phyloP scores from a whole-genome alignment of 1,140 invertebrate genomes.

The Harlomillsia oculata region DNA sequence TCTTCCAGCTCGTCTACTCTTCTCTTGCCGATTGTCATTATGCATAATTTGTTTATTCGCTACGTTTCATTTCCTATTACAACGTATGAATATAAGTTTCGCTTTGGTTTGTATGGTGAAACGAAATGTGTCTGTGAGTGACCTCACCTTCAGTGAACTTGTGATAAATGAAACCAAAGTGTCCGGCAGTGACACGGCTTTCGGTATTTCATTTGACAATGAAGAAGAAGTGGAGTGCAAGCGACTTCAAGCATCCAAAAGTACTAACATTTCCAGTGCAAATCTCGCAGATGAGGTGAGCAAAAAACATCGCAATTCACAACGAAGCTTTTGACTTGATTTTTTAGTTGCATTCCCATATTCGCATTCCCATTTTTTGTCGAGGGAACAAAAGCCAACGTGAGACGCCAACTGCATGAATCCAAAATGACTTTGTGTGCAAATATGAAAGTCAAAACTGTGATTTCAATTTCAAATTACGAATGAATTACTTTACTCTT shows the following conservation, averaged over 20 bases:
- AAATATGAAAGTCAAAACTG: too few relatives aligned
- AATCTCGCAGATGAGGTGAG: too few relatives aligned
- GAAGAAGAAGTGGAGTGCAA: not conserved
- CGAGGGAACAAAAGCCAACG: too few relatives aligned
- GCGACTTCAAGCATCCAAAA: not conserved
- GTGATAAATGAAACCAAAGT: not conserved
- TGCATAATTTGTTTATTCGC: conserved; percentile 30
- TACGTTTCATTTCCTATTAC: conserved; percentile 31
- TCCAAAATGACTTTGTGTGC: too few relatives aligned
- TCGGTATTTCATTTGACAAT: not conserved
- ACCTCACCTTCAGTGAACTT: not conserved
- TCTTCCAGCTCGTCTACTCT: conserved; percentile 27
- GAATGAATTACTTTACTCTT: too few relatives aligned
- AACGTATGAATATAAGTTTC: conserved; percentile 37
- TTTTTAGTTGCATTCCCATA: too few relatives aligned
- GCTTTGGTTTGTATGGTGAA: conserved; percentile 39
- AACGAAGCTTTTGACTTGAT: too few relatives aligned
- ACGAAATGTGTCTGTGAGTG: not conserved
- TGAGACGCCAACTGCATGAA: too few relatives aligned
- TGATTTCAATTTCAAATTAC: too few relatives aligned
- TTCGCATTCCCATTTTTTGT: too few relatives aligned
- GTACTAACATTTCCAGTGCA: not conserved
- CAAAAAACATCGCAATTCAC: too few relatives aligned
- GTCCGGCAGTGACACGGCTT: not conserved
- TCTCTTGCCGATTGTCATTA: conserved; percentile 28